Percentiles rank a stretch among this genome's conserved stretches.
Conservation (phyloP, 2,113 vertebrate genomes). For the Hemibates koningsi region DNA sequence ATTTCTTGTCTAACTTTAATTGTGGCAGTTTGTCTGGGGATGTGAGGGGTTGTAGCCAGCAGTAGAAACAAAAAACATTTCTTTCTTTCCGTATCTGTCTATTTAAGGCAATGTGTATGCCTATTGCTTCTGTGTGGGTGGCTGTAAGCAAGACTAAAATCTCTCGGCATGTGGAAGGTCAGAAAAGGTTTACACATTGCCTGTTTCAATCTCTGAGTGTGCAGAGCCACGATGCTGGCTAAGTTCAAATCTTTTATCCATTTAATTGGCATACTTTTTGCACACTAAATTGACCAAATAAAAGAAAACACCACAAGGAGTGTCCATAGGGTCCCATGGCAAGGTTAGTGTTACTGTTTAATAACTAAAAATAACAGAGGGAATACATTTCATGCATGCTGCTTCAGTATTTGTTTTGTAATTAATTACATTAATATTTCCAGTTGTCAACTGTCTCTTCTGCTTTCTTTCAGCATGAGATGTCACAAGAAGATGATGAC, state of each 20-base stretch:
- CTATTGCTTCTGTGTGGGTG: constrained; percentile 76
- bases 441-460: neutral
- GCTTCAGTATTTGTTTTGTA: neutral
- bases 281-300: constrained; percentile 47
- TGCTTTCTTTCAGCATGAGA: constrained; percentile 59
- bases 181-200: constrained; percentile 75
- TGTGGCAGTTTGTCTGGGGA: constrained; percentile 1
- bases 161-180: constrained; percentile 67
- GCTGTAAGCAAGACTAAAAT: constrained; percentile 64
- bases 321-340: constrained; percentile 53
- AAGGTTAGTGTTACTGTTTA: constrained; percentile 67
- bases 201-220: constrained; percentile 67
- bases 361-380: neutral
- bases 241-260: constrained; percentile 29
- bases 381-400: constrained; percentile 21
- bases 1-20: constrained; percentile 6
- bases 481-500: constrained; percentile 77
- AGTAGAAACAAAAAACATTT: neutral
- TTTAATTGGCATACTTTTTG: constrained; percentile 43
- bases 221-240: constrained; percentile 51
- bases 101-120: constrained; percentile 69
- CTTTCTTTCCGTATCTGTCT: constrained; percentile 26
- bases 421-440: neutral
- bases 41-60: constrained; percentile 1
- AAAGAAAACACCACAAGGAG: constrained; percentile 58